Conservation (phyloP, 2,113 vertebrate genomes). For the Pachypanchax playfairii region DNA sequence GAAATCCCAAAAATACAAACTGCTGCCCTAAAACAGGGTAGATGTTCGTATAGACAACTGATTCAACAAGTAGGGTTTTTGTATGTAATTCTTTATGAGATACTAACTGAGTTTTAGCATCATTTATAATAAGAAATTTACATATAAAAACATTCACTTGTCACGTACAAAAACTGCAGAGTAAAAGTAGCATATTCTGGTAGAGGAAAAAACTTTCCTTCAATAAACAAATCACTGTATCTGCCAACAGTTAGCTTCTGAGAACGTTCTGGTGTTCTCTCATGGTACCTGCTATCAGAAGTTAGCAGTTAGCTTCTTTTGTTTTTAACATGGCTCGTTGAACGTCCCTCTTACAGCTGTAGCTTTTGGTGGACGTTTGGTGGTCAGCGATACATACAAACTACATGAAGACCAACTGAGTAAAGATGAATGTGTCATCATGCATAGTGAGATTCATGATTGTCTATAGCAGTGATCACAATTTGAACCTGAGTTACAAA, state of each 20-base stretch:
- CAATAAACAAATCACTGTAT: not conserved
- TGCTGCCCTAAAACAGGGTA: too few relatives aligned
- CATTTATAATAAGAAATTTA: too few relatives aligned
- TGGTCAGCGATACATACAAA: too few relatives aligned
- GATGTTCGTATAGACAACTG: too few relatives aligned
- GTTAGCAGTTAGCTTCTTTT: not conserved
- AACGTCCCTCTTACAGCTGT: not conserved
- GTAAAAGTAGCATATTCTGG: too few relatives aligned
- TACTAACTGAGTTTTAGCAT: too few relatives aligned
- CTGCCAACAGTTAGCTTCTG: constrained; percentile 16
- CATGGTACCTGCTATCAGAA: not conserved
- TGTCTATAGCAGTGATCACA: not conserved
- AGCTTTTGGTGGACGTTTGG: constrained; percentile 2
- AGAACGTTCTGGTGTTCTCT: not conserved
- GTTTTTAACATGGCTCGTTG: not conserved
- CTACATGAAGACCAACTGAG: not conserved
- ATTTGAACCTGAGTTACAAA: not conserved
- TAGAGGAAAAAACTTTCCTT: not conserved
- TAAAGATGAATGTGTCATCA: not conserved
- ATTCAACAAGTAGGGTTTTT: too few relatives aligned
- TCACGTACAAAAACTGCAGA: too few relatives aligned
- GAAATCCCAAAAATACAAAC: too few relatives aligned
- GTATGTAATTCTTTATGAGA: too few relatives aligned
- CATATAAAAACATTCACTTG: too few relatives aligned
- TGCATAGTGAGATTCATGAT: not conserved